Evolutionary conservation across 2,113 vertebrate genomes (phyloP), one percentile per base, ranked within the genome.

Genomic region (Bufo gargarizans): DNA sequence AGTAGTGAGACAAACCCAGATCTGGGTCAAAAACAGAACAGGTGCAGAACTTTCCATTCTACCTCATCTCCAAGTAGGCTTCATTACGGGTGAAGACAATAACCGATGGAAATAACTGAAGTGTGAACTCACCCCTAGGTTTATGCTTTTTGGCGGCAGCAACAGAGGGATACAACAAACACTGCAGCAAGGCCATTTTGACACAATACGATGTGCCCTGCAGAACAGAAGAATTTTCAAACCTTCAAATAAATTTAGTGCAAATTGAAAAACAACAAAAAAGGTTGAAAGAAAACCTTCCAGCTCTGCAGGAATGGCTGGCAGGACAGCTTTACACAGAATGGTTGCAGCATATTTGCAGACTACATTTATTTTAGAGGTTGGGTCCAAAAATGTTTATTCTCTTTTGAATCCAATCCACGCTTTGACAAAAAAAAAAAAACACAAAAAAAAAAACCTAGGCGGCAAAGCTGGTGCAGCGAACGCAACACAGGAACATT

Each of bases 241-340:
- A 47, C 69, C 53, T 33, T 59, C 63, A 77, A 77, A 69, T 67
- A 3, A 53, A 88, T 84, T 88, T 88, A 88, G 87, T 88, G 87
- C 87, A 88, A 84, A 88, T 77, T 16, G 16, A 88, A 63, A 13
- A 56, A 76, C 43, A 77, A 49, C 71, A 88, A 17, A 61, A 33
- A 53, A 56, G 67, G 71, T 50, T 50, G 56, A 14, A 87, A 16
- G 53, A 22, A 82, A 67, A 74, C n/a, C 3, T 45, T 76, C 77
- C 43, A 22, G 14, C 49, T 45, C 59, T 77, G 49, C 74, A 63
- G 87, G 16, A 88, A 83, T 59, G 45, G 74, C 63, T 77, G 71
- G 72, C 72, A 84, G 20, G 16, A 63, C 65, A 49, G 45, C n/a
- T 33, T 20, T 14, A 47, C 1, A 43, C 33, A 13, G 16, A 74